Conservation (phyloP, 1,140 invertebrate genomes). For the Carposina sasakii region DNA sequence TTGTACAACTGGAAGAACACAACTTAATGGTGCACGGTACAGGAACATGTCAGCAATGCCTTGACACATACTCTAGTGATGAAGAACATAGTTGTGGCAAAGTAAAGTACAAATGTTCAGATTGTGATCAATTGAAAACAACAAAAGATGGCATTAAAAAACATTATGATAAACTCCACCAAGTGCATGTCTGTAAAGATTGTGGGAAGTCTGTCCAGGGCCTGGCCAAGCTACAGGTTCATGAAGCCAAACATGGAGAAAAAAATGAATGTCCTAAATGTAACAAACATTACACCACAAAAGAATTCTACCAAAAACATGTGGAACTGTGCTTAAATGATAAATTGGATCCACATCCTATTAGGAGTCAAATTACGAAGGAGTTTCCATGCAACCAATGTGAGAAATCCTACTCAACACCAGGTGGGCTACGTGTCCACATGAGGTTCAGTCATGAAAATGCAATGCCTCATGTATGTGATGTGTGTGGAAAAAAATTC, state of each 20-base stretch:
- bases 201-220: constrained; percentile 48
- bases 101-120: constrained; percentile 38
- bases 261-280: constrained; percentile 53
- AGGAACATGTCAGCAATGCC: constrained; percentile 44
- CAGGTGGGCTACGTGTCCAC: constrained; percentile 52
- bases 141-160: constrained; percentile 33
- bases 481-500: constrained; percentile 54
- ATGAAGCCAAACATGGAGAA: constrained; percentile 46
- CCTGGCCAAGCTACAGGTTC: constrained; percentile 39
- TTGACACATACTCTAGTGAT: constrained; percentile 33
- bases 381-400: constrained; percentile 47
- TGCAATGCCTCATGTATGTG: constrained; percentile 51
- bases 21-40: constrained; percentile 32
- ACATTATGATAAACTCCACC: constrained; percentile 39
- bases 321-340: constrained; percentile 48
- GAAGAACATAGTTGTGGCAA: too few relatives aligned
- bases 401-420: constrained; percentile 54
- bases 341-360: constrained; percentile 48
- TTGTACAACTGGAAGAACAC: constrained; percentile 33
- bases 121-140: constrained; percentile 32
- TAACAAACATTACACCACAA: constrained; percentile 51
- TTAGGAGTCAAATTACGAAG: constrained; percentile 41
- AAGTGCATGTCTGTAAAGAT: constrained; percentile 39
- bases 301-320: constrained; percentile 51
- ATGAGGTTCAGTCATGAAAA: constrained; percentile 54